Evolutionary conservation across 2,797 vertebrate species (phyloP), one percentile per base, ranked within the genome.

Genomic region (Cyprinodon diabolis): DNA sequence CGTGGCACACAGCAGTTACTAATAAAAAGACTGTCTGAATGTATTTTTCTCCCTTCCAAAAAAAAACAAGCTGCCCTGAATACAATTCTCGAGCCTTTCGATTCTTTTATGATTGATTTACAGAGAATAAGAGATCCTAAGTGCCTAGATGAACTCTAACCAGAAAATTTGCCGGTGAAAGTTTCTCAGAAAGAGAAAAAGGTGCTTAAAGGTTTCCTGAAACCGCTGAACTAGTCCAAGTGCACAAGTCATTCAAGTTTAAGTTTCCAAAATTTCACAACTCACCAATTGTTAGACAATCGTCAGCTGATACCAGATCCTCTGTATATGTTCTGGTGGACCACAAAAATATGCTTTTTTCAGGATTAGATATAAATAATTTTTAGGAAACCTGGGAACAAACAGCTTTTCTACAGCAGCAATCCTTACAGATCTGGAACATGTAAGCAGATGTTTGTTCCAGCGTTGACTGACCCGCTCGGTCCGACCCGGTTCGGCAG

Each of bases 61-160:
- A 55, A 45, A 21, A 35, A 11, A 1, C 45, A 5, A n/a, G 1
- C 37, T 21, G 4, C 4, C 66, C 10, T 12, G 30, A 25, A 48
- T 43, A 70, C 19, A 74, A 15, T 35, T 58, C 13, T 69, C 71
- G 72, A 69, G 72, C 70, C 74, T 35, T 72, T 65, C 67, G 6
- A 17, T 66, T 19, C n/a, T 71, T 69, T 80, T 49, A 48, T 23
- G 57, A 74, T 19, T 57, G 73, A 75, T 72, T 68, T 56, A 25
- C 63, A 54, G 52, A 40, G 25, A 56, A 79, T 45, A 25, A 37
- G 10, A 72, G 71, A 55, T 83, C 77, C 56, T 43, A 84, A 85
- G 89, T 91, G 88, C 87, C 87, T 87, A 77, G 75, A 73, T 52
- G 15, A 68, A 63, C 54, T 79, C 43, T 0, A 5, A 43, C 70